These are phyloP conservation scores for Archegozetes longisetosus DNA, from an alignment of 1,140 invertebrate species.

Conservation along the genomic window DNA sequence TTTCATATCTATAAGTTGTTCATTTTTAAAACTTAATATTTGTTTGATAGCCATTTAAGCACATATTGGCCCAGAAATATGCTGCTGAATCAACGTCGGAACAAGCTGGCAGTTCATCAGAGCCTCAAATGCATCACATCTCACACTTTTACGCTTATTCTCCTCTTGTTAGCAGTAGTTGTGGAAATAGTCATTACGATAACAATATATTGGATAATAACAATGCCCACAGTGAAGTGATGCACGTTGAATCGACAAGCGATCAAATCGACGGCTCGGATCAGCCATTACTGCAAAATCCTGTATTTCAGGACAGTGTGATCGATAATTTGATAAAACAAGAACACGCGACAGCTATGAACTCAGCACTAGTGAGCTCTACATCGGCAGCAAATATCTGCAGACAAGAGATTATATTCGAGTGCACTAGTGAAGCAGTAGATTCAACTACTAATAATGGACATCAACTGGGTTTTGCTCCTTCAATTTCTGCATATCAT, in stretches of 20 bases:
- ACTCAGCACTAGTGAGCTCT: not conserved
- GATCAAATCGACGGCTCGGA: not conserved
- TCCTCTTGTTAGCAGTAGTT: constrained; percentile 1
- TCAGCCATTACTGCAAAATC: not conserved
- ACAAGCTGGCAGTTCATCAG: constrained; percentile 1
- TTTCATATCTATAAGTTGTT: not conserved
- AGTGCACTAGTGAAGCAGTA: not conserved
- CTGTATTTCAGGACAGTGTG: not conserved
- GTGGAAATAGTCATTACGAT: not conserved
- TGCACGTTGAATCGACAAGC: constrained; percentile 7
- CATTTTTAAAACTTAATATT: not conserved
- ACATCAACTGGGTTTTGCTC: not conserved
- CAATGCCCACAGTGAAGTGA: not conserved
- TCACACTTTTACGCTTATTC: not conserved
- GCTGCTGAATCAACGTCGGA: constrained; percentile 19
- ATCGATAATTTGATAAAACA: not conserved
- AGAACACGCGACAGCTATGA: not conserved
- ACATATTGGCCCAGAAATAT: constrained; percentile 23
- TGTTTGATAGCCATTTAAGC: constrained; percentile 14
- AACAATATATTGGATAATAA: not conserved
- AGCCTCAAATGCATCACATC: not conserved
- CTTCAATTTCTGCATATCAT: not conserved
- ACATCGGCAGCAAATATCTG: not conserved
- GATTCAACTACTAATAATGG: not conserved
- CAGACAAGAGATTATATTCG: not conserved